Percentiles rank a stretch among this genome's conserved stretches.
Evolutionary conservation across 2,888 invertebrate species (phyloP).

Genomic region (Dolichomitus sp.): DNA sequence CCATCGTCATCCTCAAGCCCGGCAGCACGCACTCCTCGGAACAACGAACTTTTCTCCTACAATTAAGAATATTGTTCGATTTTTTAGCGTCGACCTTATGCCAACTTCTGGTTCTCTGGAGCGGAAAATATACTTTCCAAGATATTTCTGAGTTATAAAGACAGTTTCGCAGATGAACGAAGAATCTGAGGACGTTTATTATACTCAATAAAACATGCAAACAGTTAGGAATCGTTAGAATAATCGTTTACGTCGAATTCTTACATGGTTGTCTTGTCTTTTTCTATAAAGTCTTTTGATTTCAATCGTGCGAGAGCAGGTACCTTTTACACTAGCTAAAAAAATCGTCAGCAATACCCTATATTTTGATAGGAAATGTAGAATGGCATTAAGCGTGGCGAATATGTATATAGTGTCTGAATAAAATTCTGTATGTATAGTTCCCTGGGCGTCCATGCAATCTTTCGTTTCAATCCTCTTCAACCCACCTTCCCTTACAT

Average conservation of each 20-base stretch:
- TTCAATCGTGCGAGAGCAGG: background rate
- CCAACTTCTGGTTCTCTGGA: background rate
- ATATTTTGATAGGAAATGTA: background rate
- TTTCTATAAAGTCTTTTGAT: background rate
- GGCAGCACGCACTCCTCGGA: slow-evolving; percentile 56
- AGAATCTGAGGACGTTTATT: slow-evolving; percentile 29
- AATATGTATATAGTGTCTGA: background rate
- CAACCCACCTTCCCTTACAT: background rate
- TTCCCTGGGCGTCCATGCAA: background rate
- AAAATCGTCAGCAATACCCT: background rate
- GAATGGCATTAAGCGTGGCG: background rate
- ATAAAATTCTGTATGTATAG: background rate
- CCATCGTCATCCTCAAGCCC: slow-evolving; percentile 39
- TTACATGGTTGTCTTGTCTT: background rate
- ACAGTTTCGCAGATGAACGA: slow-evolving; percentile 6
- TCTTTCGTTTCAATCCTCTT: slow-evolving; percentile 8
- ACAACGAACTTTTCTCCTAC: slow-evolving; percentile 69
- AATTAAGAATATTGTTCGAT: slow-evolving; percentile 75
- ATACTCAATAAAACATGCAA: slow-evolving; percentile 24
- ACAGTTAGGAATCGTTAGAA: background rate
- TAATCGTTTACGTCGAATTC: slow-evolving; percentile 13
- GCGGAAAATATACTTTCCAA: slow-evolving; percentile 10
- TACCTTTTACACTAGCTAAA: background rate
- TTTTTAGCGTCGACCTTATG: slow-evolving; percentile 64
- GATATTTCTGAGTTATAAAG: background rate